Percentiles rank a stretch among this genome's conserved stretches.
phyloP scores from a whole-genome alignment of 2,113 vertebrate genomes.

The Oriolus oriolus region DNA sequence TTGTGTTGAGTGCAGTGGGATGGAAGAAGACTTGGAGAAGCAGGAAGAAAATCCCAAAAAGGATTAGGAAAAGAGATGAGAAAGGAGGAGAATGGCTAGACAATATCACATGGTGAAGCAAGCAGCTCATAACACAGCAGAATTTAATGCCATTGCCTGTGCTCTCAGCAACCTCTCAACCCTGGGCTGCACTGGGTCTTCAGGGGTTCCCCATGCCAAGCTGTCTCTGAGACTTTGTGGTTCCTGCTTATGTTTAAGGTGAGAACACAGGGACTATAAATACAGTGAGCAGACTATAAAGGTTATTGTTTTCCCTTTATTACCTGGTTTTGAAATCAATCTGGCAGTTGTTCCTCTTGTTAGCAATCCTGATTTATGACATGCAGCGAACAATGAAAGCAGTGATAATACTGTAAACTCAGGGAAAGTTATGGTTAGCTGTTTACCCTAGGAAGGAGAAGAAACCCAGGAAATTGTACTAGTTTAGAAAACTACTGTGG shows the following conservation, averaged over 20 bases:
- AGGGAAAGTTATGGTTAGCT: not conserved
- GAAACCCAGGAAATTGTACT: not conserved
- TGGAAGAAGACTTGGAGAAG: not conserved
- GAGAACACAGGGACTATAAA: not conserved
- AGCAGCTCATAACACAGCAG: not conserved
- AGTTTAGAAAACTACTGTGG: not conserved
- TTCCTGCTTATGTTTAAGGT: not conserved
- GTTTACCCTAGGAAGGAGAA: not conserved
- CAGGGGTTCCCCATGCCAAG: not conserved
- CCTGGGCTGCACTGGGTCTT: not conserved
- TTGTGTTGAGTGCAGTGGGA: not conserved
- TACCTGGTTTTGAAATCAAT: not conserved
- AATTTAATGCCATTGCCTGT: not conserved
- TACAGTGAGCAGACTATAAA: not conserved
- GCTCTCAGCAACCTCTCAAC: not conserved
- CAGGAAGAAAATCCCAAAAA: not conserved
- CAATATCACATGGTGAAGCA: not conserved
- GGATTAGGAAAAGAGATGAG: not conserved
- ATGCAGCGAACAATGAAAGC: not conserved
- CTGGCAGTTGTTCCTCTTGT: not conserved
- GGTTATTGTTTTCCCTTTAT: not conserved
- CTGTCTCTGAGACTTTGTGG: not conserved
- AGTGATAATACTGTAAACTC: not conserved
- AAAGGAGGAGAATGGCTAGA: not conserved
- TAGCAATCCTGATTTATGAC: not conserved